Base-by-base conservation (phyloP, 2,888 invertebrate species). In the Elmis aenea region DNA sequence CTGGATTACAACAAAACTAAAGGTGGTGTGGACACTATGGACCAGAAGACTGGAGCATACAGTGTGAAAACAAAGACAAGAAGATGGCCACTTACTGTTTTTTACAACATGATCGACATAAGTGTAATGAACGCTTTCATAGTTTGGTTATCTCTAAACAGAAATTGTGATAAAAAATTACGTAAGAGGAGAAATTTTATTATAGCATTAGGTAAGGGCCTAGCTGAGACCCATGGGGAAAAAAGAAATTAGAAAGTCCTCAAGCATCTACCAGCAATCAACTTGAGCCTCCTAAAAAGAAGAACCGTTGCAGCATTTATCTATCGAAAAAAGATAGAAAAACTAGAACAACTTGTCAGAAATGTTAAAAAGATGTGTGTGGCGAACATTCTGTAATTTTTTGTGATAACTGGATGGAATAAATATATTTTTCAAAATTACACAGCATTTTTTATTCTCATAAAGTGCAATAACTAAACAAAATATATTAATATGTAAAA, bases 1-100 rank as follows among this genome's bases (percentile, higher is more conserved):
- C 24, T 35, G 10, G 10, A 35, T 18, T 29, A 35, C 10, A 29
- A 35, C 23, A 35, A 35, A 35, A 31, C 31, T 31, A 29, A 28
- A 35, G 10, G 1, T n/a, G 31, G 22, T 4, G 31, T 23, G 3
- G 23, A 31, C 22, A 31, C 31, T 23, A 23, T 31, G 23, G 13
- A 22, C 31, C 18, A 30, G 21, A 30, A 20, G 30, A 30, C 21
- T 3, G 21, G 20, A 13, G 9, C 11, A 30, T 30, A 10, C n/a
- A 20, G 24, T 9, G 24, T 24, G 11, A 24, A 10, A 24, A 9
- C 5, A n/a, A n/a, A n/a, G n/a, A 24, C 24, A 8, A 3, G 30
- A 6, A 30, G 20, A 30, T 30, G 30, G 20, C 12, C 13, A 30
- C 13, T 30, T 10, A 18, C 12, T 14, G 16, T 30, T 20, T 30